A percentile compares a stretch with the other conserved stretches of the same genome.
Evolutionary conservation across 2,113 vertebrate genomes (phyloP).

Genomic region (Sigmodon hispidus): DNA sequence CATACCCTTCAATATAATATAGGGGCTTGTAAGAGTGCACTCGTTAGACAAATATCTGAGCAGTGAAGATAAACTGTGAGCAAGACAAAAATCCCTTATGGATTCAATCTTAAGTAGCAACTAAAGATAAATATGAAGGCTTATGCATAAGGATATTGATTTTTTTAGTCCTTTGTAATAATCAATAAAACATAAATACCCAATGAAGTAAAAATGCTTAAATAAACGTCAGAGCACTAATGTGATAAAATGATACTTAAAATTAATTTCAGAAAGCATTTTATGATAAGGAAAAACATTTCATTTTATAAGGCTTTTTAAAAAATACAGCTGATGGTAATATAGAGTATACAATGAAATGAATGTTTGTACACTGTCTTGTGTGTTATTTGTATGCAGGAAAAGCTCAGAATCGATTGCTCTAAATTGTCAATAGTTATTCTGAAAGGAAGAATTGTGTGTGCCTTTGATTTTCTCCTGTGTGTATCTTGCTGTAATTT

Average conservation of each 20-base stretch:
- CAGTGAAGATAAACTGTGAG: background rate
- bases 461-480: slow-evolving; percentile 49
- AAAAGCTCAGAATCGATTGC: background rate
- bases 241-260: slow-evolving; percentile 18
- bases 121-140: background rate
- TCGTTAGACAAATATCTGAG: slow-evolving; percentile 50
- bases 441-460: background rate
- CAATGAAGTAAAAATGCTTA: background rate
- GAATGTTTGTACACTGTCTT: background rate
- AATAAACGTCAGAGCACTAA: background rate
- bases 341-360: background rate
- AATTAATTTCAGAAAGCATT: slow-evolving; percentile 32
- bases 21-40: slow-evolving; percentile 20
- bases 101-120: slow-evolving; percentile 1
- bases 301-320: background rate
- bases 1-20: background rate
- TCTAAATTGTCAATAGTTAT: slow-evolving; percentile 14
- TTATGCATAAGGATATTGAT: background rate
- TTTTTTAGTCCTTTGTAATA: background rate
- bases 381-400: slow-evolving; percentile 11
- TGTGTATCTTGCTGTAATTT: slow-evolving; percentile 13
- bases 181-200: slow-evolving; percentile 6
- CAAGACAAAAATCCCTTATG: background rate
- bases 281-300: slow-evolving; percentile 30
- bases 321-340: background rate